phyloP scores from a whole-genome alignment of 2,113 vertebrate genomes.

The Corythornis madagascariensis region DNA sequence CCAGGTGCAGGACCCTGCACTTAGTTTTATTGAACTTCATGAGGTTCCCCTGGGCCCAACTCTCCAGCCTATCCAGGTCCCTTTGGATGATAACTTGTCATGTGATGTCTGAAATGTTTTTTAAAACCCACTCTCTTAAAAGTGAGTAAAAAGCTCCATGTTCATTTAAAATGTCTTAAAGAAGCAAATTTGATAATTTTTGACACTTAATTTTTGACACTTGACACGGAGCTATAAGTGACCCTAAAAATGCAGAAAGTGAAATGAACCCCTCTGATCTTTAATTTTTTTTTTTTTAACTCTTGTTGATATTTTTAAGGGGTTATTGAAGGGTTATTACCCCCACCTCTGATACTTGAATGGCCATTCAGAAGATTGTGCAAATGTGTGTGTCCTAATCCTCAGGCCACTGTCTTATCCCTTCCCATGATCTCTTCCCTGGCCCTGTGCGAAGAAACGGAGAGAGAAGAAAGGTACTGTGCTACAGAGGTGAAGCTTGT shows the following conservation, averaged over 20 bases:
- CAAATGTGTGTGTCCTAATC: not conserved
- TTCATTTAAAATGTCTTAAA: not conserved
- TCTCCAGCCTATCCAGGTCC: no score
- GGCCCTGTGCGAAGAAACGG: not conserved
- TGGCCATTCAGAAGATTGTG: not conserved
- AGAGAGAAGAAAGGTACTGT: not conserved
- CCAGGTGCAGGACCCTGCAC: no score
- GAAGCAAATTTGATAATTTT: not conserved
- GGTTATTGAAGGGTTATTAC: not conserved
- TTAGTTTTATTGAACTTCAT: no score
- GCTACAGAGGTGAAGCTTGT: rapidly evolving
- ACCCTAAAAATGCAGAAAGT: not conserved
- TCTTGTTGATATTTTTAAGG: not conserved
- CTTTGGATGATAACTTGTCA: not conserved
- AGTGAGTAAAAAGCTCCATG: not conserved
- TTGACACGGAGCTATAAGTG: not conserved
- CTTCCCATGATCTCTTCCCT: not conserved
- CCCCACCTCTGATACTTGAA: not conserved
- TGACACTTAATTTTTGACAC: not conserved
- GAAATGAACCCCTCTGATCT: not conserved
- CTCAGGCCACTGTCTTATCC: not conserved
- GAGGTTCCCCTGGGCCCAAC: no score
- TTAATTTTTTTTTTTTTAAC: not conserved
- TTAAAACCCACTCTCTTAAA: not conserved
- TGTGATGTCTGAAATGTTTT: not conserved